Conservation (phyloP, 2,113 vertebrate genomes). For the Prolemur simus region DNA sequence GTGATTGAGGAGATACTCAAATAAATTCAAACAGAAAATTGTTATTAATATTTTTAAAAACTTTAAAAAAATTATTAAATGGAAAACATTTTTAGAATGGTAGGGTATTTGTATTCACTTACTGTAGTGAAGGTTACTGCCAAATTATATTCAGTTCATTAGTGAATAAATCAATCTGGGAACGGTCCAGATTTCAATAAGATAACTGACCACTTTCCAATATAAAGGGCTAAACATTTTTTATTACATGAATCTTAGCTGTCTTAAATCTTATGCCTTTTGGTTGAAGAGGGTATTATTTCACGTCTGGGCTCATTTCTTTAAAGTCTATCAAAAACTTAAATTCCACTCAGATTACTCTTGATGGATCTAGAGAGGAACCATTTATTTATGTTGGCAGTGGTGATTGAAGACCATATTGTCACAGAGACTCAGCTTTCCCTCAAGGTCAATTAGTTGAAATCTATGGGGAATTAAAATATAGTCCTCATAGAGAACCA, state of each 20-base stretch:
- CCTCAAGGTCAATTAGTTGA: constrained; percentile 83
- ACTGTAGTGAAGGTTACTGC: constrained; percentile 25
- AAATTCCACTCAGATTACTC: constrained; percentile 87
- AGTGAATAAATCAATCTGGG: constrained; percentile 46
- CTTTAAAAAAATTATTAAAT: background rate
- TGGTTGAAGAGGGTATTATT: constrained; percentile 84
- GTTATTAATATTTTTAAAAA: background rate
- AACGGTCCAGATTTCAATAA: constrained; percentile 70
- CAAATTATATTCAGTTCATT: constrained; percentile 49
- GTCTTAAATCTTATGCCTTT: constrained; percentile 79
- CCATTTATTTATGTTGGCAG: constrained; percentile 88
- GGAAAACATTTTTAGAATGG: background rate
- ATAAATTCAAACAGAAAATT: background rate
- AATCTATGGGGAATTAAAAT: constrained; percentile 84
- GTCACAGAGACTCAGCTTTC: constrained; percentile 85
- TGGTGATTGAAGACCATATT: constrained; percentile 86
- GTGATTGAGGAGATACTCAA: background rate
- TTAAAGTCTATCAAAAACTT: constrained; percentile 87
- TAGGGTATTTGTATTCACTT: background rate
- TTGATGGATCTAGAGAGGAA: constrained; percentile 82
- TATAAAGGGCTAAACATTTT: constrained; percentile 63
- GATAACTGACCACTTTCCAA: constrained; percentile 65
- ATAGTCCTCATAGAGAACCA: constrained; percentile 73
- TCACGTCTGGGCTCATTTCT: constrained; percentile 82
- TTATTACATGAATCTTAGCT: constrained; percentile 79